Evolutionary conservation across 2,888 invertebrate species (phyloP).

Genomic region (Oxycera nigricornis): DNA sequence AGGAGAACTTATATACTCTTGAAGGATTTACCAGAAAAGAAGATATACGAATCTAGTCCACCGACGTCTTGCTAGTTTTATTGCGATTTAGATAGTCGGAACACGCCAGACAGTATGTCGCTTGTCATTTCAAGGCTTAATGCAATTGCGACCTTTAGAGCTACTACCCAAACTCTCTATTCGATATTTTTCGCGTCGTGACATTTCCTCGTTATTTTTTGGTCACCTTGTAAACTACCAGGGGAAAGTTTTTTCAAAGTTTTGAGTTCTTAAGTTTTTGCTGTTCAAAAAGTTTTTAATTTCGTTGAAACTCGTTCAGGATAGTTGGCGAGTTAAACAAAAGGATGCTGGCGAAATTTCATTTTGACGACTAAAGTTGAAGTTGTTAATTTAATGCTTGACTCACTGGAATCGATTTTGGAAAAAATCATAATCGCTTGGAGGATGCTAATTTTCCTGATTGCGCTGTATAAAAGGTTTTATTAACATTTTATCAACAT

Average conservation of each 20-base stretch:
- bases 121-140: slow-evolving; percentile 30
- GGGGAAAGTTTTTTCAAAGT: neutral
- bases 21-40: neutral
- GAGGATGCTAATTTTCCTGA: no score
- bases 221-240: neutral
- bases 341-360: slow-evolving; percentile 14
- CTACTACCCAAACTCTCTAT: slow-evolving; percentile 21
- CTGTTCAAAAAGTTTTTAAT: slow-evolving; percentile 10
- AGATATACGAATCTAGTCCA: neutral
- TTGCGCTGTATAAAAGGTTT: no score
- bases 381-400: neutral
- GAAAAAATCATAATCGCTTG: no score
- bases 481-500: no score
- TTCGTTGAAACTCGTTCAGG: neutral
- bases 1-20: neutral
- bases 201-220: neutral
- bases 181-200: slow-evolving; percentile 4
- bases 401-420: no score
- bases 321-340: neutral
- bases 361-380: neutral
- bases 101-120: slow-evolving; percentile 19
- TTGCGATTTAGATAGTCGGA: neutral
- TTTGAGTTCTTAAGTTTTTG: neutral
- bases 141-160: slow-evolving; percentile 37
- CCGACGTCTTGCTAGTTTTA: neutral